Percentiles rank a stretch among this genome's conserved stretches.
phyloP scores from a whole-genome alignment of 1,140 invertebrate genomes.

The Kradibia gibbosae region DNA sequence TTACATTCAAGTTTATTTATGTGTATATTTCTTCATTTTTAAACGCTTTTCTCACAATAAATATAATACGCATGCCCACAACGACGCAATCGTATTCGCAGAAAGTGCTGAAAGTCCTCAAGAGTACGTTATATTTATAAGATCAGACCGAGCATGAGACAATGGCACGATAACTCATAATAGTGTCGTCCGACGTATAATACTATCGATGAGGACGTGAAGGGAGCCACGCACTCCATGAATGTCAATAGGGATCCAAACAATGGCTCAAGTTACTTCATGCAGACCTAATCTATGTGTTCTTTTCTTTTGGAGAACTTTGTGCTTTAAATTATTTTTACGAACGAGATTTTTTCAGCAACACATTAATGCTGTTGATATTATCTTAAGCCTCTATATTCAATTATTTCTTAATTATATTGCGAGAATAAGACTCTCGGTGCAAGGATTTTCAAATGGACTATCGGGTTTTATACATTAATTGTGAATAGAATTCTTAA shows the following conservation, averaged over 20 bases:
- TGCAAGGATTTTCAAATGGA: too few species aligned
- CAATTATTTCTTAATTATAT: too few species aligned
- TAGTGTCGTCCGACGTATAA: conserved; percentile 53
- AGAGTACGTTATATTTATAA: conserved; percentile 24
- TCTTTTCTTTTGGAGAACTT: background rate
- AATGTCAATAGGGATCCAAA: conserved; percentile 58
- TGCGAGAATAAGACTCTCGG: too few species aligned
- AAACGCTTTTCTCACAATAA: conserved; percentile 38
- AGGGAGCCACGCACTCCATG: conserved; percentile 54
- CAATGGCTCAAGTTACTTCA: conserved; percentile 52
- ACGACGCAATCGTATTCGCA: background rate
- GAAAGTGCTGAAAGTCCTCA: conserved; percentile 14
- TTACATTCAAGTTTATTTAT: background rate
- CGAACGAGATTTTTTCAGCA: background rate
- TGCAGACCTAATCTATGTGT: conserved; percentile 14
- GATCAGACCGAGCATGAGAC: conserved; percentile 24
- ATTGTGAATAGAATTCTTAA: too few species aligned
- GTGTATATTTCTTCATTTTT: background rate
- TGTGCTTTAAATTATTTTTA: background rate
- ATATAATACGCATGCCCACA: conserved; percentile 42
- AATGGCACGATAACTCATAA: conserved; percentile 62
- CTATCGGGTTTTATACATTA: too few species aligned
- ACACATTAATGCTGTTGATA: background rate
- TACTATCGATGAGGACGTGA: conserved; percentile 55
- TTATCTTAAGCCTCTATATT: background rate